These are phyloP conservation scores for Pollenia griseotomentosa DNA, from an alignment of 2,888 invertebrate genomes.

Conservation along the genomic window DNA sequence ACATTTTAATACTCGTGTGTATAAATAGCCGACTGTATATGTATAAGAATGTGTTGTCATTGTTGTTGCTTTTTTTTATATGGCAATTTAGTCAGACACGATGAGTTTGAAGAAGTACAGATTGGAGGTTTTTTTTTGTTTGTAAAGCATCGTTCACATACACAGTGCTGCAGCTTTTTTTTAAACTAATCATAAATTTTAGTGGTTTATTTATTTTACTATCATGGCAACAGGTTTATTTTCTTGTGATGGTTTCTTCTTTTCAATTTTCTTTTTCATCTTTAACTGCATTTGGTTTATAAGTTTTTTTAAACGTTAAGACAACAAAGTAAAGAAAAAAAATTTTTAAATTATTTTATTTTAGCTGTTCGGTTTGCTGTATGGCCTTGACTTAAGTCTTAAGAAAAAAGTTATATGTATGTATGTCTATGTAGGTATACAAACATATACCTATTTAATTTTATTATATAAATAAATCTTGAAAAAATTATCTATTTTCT, in stretches of 20 bases:
- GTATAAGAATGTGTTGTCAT: background rate
- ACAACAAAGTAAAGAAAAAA: constrained; percentile 6
- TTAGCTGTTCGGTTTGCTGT: constrained; percentile 4
- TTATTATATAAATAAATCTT: no score
- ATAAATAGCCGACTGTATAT: background rate
- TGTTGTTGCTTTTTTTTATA: background rate
- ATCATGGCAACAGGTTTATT: constrained; percentile 57
- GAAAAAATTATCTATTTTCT: no score
- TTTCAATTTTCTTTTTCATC: background rate
- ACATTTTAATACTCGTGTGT: constrained; percentile 16
- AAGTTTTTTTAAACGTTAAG: background rate
- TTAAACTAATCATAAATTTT: constrained; percentile 4
- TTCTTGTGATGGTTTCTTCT: constrained; percentile 17
- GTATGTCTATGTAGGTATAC: no score
- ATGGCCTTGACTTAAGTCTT: constrained; percentile 50
- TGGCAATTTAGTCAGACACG: constrained; percentile 31
- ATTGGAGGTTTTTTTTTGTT: background rate
- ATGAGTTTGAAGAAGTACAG: background rate
- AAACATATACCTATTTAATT: no score
- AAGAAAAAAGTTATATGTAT: no score
- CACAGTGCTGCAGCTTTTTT: constrained; percentile 8
- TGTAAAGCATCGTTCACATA: background rate
- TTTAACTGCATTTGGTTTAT: constrained; percentile 41
- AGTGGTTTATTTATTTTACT: constrained; percentile 33
- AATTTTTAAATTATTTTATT: constrained; percentile 28